Evolutionary conservation across 2,113 vertebrate species (phyloP).

Genomic region (Gymnarchus niloticus): DNA sequence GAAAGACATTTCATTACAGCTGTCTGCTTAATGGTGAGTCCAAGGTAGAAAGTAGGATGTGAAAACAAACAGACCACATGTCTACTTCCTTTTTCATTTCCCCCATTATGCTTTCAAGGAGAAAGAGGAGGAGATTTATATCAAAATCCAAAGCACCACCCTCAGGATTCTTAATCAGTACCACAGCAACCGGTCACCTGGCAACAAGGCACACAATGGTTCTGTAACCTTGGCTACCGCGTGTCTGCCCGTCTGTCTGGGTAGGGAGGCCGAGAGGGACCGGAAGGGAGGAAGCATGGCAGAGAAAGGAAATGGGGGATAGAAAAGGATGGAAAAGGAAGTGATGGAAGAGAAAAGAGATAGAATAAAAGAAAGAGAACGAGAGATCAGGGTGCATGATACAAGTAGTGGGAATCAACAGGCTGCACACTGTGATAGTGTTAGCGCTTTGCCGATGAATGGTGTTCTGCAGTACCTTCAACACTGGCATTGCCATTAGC

Average conservation of each 20-base stretch:
- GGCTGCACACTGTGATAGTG: conserved; percentile 32
- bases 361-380: conserved; percentile 11
- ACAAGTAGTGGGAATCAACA: conserved; percentile 55
- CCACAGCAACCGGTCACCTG: conserved; percentile 56
- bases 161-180: conserved; percentile 64
- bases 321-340: not conserved
- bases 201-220: conserved; percentile 49
- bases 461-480: not conserved
- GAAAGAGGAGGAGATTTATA: conserved; percentile 52
- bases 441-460: conserved; percentile 14
- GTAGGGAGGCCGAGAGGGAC: conserved; percentile 30
- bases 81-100: conserved; percentile 51
- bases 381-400: conserved; percentile 39
- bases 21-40: conserved; percentile 29
- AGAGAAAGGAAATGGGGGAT: not conserved
- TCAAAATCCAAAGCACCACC: conserved; percentile 38
- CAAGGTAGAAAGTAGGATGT: conserved; percentile 40
- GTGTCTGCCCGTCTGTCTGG: conserved; percentile 35
- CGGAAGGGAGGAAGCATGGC: conserved; percentile 3
- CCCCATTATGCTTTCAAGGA: conserved; percentile 48
- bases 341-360: not conserved
- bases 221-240: conserved; percentile 42
- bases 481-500: conserved; percentile 42
- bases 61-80: conserved; percentile 56
- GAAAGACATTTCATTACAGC: conserved; percentile 38